A percentile compares a stretch with the other conserved stretches of the same genome.
Conservation (phyloP, 2,113 vertebrate genomes). For the Mesembrinibis cayennensis region DNA sequence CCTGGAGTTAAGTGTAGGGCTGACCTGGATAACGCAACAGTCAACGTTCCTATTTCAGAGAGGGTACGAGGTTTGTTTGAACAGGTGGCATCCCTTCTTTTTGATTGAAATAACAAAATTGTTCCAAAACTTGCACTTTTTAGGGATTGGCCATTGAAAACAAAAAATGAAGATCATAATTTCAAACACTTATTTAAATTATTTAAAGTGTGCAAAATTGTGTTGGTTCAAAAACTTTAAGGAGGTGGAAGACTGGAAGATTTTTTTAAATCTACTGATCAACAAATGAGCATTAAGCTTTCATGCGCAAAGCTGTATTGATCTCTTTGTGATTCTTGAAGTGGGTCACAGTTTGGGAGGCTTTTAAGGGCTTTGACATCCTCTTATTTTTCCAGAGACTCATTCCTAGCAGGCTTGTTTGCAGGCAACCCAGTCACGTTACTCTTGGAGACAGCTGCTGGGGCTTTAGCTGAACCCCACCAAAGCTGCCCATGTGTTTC, state of each 20-base stretch:
- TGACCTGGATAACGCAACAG: fast-evolving
- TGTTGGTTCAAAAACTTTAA: not conserved
- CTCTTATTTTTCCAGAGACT: not conserved
- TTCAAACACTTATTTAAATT: not conserved
- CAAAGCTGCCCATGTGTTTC: fast-evolving
- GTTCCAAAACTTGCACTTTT: fast-evolving
- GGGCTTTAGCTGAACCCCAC: not conserved
- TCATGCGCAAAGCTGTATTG: not conserved
- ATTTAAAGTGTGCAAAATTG: not conserved
- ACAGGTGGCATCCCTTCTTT: too few species aligned
- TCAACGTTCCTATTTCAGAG: fast-evolving
- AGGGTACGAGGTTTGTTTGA: fast-evolving
- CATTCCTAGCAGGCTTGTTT: not conserved
- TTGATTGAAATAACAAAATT: not conserved
- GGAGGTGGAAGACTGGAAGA: not conserved
- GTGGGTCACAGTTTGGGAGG: not conserved
- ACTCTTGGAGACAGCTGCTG: not conserved
- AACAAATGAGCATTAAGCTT: not conserved
- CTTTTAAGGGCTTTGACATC: conserved; percentile 29
- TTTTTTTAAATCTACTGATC: not conserved
- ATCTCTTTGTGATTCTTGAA: not conserved
- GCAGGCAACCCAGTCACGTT: not conserved
- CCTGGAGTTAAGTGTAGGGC: not conserved
- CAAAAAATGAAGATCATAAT: not conserved
- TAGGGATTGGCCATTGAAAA: fast-evolving